These are phyloP conservation scores for Siderastrea radians DNA, from an alignment of 92 coral and sea anemone genomes.

Conservation along the genomic window DNA sequence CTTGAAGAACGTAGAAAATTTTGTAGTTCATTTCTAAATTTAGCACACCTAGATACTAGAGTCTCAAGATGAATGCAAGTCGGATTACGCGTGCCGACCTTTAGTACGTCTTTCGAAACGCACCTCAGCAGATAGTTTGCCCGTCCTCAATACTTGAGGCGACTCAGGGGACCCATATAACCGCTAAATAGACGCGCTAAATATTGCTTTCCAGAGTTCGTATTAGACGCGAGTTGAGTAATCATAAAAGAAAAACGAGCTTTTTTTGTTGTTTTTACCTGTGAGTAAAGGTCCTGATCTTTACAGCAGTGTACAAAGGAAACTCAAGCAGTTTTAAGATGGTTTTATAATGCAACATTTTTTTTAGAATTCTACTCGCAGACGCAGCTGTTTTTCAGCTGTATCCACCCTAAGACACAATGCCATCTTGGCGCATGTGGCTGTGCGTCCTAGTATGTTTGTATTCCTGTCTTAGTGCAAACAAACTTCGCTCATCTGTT, in stretches of 20 bases:
- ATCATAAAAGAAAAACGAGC: neutral
- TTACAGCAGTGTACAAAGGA: neutral
- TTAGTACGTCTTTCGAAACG: too few relatives aligned
- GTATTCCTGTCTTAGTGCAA: neutral
- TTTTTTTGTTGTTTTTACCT: neutral
- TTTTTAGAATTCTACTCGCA: neutral
- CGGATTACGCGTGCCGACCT: too few relatives aligned
- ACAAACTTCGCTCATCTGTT: slow-evolving; percentile 18
- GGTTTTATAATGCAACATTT: neutral
- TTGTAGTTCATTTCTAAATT: too few relatives aligned
- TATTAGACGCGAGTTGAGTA: too few relatives aligned
- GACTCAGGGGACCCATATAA: too few relatives aligned
- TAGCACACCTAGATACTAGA: too few relatives aligned
- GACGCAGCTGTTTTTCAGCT: slow-evolving; percentile 25
- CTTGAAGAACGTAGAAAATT: too few relatives aligned
- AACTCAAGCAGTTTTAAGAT: neutral
- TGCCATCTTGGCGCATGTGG: neutral
- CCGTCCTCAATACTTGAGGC: too few relatives aligned
- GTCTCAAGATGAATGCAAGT: too few relatives aligned
- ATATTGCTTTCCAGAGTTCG: too few relatives aligned
- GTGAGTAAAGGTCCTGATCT: neutral
- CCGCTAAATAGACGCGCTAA: too few relatives aligned
- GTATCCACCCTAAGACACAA: slow-evolving; percentile 2
- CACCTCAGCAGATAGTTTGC: too few relatives aligned
- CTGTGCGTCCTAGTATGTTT: neutral